Percentiles rank a stretch among this genome's conserved stretches.
phyloP scores from a whole-genome alignment of 1,140 invertebrate genomes.

The Temnothorax curvispinosus region DNA sequence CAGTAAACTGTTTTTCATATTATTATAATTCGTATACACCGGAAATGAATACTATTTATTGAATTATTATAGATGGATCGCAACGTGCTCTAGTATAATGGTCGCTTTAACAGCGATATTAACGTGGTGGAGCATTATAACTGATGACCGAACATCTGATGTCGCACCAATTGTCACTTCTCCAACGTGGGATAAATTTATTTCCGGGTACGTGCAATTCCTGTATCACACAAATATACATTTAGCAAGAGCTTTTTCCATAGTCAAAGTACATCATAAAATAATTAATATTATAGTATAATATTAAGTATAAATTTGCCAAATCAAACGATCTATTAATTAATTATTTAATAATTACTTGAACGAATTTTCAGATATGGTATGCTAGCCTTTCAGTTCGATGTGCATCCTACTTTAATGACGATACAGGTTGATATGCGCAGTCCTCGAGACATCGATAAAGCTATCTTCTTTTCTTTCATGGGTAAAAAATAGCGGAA shows the following conservation, averaged over 20 bases:
- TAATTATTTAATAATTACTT: not conserved
- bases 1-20: not conserved
- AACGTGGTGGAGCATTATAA: slow-evolving; percentile 83
- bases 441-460: slow-evolving; percentile 88
- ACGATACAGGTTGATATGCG: slow-evolving; percentile 93
- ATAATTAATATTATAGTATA: not conserved
- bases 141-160: slow-evolving; percentile 76
- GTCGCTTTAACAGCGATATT: slow-evolving; percentile 77
- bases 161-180: slow-evolving; percentile 75
- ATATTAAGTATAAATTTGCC: not conserved
- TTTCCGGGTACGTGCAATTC: slow-evolving; percentile 76
- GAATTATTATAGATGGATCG: slow-evolving; percentile 75
- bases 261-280: not conserved
- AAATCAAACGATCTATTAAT: not conserved
- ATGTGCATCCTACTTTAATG: slow-evolving; percentile 92
- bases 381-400: slow-evolving; percentile 88
- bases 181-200: slow-evolving; percentile 82
- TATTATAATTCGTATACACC: not conserved
- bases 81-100: slow-evolving; percentile 72
- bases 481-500: slow-evolving; percentile 82
- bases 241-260: not conserved
- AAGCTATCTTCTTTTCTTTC: slow-evolving; percentile 89
- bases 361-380: slow-evolving; percentile 77
- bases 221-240: not conserved
- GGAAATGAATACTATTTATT: not conserved